Conservation (phyloP, 2,113 vertebrate genomes). For the Clarias batrachus region DNA sequence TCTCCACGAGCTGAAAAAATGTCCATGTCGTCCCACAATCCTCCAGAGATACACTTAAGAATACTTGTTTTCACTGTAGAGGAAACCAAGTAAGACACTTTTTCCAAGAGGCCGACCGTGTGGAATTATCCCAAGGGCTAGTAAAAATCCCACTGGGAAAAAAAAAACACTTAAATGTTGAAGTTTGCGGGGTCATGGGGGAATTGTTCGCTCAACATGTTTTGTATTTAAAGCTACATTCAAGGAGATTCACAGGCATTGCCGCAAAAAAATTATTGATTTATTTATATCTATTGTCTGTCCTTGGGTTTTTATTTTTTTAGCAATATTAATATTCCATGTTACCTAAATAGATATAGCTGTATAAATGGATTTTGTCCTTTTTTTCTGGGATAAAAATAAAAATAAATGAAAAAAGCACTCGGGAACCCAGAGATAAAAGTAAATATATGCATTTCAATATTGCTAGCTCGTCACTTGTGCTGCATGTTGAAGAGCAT, state of each 20-base stretch:
- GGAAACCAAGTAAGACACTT: constrained; percentile 8
- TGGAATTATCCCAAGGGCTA: constrained; percentile 8
- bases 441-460: constrained; percentile 21
- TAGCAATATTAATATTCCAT: neutral
- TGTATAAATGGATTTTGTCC: neutral
- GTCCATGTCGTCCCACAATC: neutral
- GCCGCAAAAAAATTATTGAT: neutral
- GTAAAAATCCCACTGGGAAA: neutral
- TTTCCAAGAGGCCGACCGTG: constrained; percentile 9
- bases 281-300: neutral
- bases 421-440: neutral
- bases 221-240: neutral
- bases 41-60: neutral
- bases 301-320: neutral
- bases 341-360: neutral
- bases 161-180: neutral
- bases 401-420: no score
- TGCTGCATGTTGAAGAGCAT: constrained; percentile 12
- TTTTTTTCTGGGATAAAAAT: neutral
- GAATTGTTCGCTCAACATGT: neutral
- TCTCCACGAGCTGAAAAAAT: neutral
- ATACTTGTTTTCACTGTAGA: neutral
- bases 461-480: constrained; percentile 1
- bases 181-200: neutral
- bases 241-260: neutral